Evolutionary conservation across 2,797 vertebrate species (phyloP), one percentile per base, ranked within the genome.

Genomic region (Potorous gilbertii): DNA sequence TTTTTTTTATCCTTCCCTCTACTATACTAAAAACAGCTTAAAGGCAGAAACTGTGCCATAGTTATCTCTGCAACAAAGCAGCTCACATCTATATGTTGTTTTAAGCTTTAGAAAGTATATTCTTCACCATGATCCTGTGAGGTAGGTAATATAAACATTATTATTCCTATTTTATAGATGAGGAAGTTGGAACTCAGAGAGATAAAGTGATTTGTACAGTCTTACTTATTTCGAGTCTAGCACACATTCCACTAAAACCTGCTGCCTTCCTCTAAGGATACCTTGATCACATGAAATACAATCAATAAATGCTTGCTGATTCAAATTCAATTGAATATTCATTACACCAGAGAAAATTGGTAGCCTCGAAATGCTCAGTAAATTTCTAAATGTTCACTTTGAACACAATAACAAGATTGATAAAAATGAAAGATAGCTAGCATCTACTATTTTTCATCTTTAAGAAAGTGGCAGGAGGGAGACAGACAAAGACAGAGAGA

Each of bases 101-200:
- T 81, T 46, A 81, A 46, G 40, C 74, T 10, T 81, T 81, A 46
- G 40, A 81, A 81, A 46, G 21, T 4, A 21, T 46, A 74, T 40
- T 81, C 8, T 27, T 81, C 40, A 46, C 74, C 40, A 46, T 46
- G 16, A 74, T 74, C 40, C 74, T 27, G 5, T 81, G 74, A 81
- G 40, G 40, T 46, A 81, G 21, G 9, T 46, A 46, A 11, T 27
- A 46, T 40, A 24, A 81, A 81, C 6, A 27, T 81, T 81, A 81
- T 74, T 40, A 74, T 46, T 81, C n/a, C 55, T n/a, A 55, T 27
- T 87, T 94, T 90, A 52, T 5, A 81, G 93, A 46, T 62, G 94
- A 94, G 62, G 18, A 96, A 91, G 62, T 46, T 54, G 92, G 40
- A 59, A 90, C 55, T 81, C 52, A 50, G 59, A 94, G 56, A 89